phyloP scores from a whole-genome alignment of 2,113 vertebrate species.

The Ornithorhynchus anatinus region DNA sequence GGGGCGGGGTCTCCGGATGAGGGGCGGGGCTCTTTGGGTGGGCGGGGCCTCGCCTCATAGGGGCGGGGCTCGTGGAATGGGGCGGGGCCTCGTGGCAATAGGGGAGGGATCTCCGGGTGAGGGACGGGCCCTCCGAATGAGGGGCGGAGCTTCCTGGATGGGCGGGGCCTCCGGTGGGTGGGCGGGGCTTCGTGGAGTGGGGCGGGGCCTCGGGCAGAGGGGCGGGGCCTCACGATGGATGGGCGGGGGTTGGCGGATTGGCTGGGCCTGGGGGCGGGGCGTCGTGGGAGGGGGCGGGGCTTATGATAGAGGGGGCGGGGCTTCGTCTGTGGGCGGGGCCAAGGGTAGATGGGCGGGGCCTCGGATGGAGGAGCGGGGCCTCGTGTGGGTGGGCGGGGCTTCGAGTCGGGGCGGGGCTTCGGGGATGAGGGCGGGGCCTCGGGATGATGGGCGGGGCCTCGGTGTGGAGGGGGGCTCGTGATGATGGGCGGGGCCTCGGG shows the following conservation, averaged over 20 bases:
- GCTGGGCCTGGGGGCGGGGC: neutral
- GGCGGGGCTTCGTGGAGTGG: conserved; percentile 63
- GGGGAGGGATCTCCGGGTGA: neutral
- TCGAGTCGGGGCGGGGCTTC: too few relatives aligned
- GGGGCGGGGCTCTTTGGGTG: rapidly evolving
- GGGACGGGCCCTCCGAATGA: rapidly evolving
- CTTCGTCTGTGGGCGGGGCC: too few relatives aligned
- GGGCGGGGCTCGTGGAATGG: too few relatives aligned
- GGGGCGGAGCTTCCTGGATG: neutral
- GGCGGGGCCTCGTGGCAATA: rapidly evolving
- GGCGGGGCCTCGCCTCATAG: rapidly evolving
- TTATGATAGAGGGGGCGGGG: too few relatives aligned
- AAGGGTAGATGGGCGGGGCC: too few relatives aligned
- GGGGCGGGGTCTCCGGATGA: rapidly evolving
- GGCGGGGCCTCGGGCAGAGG: neutral
- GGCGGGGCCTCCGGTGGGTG: conserved; percentile 40
- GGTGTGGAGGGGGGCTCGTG: too few relatives aligned
- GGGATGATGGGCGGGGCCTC: too few relatives aligned
- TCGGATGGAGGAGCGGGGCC: too few relatives aligned
- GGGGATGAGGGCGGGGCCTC: too few relatives aligned
- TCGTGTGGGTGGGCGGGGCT: too few relatives aligned
- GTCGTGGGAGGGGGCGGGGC: too few relatives aligned
- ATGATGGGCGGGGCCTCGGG: too few relatives aligned
- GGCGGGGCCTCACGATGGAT: neutral
- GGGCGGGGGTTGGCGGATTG: neutral